These are phyloP conservation scores for Leptinotarsa undecemlineata DNA, from an alignment of 1,140 invertebrate species.

Conservation along the genomic window DNA sequence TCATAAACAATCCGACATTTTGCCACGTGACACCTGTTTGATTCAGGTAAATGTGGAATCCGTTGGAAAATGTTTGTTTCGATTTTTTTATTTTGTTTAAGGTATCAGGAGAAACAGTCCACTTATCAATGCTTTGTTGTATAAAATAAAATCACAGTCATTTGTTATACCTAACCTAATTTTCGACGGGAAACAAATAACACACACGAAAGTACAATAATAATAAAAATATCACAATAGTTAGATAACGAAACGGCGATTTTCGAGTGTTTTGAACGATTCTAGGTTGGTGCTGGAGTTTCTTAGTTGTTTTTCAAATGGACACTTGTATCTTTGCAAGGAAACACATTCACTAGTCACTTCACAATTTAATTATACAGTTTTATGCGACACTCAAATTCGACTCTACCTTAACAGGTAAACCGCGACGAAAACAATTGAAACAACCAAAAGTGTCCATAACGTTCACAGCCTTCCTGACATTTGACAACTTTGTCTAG, in stretches of 20 bases:
- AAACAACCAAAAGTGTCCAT: conserved; percentile 17
- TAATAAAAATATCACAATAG: conserved; percentile 29
- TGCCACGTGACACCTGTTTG: conserved; percentile 47
- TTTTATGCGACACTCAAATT: conserved; percentile 14
- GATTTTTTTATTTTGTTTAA: conserved; percentile 11
- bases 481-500: conserved; percentile 28
- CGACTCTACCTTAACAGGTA: conserved; percentile 28
- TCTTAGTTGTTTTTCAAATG: background rate
- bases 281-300: conserved; percentile 5
- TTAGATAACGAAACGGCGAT: conserved; percentile 7
- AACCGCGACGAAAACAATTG: conserved; percentile 21
- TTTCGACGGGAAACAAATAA: conserved; percentile 8
- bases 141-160: conserved; percentile 33
- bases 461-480: conserved; percentile 40
- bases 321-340: background rate
- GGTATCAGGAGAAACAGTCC: background rate
- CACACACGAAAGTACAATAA: conserved; percentile 26
- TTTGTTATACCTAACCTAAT: conserved; percentile 36
- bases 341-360: conserved; percentile 34
- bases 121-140: background rate
- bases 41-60: conserved; percentile 31
- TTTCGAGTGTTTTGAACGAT: conserved; percentile 1
- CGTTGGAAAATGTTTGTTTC: conserved; percentile 12
- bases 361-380: conserved; percentile 9
- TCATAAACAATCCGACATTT: conserved; percentile 44